These are phyloP conservation scores for Anguilla anguilla DNA, from an alignment of 2,797 vertebrate species.

Conservation along the genomic window DNA sequence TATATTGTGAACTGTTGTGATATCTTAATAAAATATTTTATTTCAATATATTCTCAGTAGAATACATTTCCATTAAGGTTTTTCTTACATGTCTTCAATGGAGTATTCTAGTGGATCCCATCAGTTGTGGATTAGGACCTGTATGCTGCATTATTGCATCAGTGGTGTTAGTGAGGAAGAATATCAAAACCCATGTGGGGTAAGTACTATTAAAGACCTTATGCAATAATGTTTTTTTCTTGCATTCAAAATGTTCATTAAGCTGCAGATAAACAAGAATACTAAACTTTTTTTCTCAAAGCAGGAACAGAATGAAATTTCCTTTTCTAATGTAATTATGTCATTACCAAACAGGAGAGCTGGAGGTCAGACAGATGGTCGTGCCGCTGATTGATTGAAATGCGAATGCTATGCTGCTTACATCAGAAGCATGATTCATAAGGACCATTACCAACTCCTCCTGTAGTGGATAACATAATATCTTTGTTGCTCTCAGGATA, in stretches of 20 bases:
- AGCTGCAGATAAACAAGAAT: no score
- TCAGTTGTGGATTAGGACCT: background rate
- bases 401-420: no score
- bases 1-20: background rate
- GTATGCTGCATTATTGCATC: background rate
- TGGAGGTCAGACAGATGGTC: no score
- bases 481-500: no score
- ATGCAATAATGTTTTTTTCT: background rate
- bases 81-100: background rate
- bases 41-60: background rate
- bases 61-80: background rate
- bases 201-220: background rate
- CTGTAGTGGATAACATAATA: no score
- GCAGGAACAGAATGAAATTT: background rate
- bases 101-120: background rate
- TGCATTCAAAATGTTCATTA: no score
- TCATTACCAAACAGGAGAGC: no score
- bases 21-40: no score
- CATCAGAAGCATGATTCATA: no score
- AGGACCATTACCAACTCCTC: no score
- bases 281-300: no score
- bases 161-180: background rate
- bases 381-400: no score
- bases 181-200: background rate
- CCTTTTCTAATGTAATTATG: background rate